A percentile compares a stretch with the other conserved stretches of the same genome.
Conservation (phyloP, 2,113 vertebrate species). For the Australoheros scitulus region DNA sequence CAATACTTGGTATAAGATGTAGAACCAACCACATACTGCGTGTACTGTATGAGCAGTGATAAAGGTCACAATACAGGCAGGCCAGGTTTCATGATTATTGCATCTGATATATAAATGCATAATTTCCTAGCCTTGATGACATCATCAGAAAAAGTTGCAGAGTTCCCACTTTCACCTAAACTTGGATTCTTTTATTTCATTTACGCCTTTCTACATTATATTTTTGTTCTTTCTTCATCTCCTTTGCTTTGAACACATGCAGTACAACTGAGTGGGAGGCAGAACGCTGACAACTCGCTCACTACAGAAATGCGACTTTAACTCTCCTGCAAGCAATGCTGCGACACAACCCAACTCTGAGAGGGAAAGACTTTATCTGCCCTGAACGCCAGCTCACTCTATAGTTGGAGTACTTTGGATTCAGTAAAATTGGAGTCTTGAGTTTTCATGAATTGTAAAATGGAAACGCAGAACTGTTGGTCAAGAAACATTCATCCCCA, state of each 20-base stretch:
- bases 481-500: background rate
- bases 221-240: background rate
- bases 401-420: background rate
- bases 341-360: background rate
- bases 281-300: constrained; percentile 1
- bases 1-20: background rate
- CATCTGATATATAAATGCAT: background rate
- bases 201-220: background rate
- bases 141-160: background rate
- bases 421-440: background rate
- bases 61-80: background rate
- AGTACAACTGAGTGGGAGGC: background rate
- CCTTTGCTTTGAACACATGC: background rate
- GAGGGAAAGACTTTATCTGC: background rate
- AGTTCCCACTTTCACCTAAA: background rate
- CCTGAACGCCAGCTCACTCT: background rate
- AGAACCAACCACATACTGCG: background rate
- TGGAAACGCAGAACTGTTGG: background rate
- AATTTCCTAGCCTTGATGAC: background rate
- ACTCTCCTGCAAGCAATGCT: constrained; percentile 13
- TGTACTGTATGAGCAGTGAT: background rate
- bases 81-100: background rate
- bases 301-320: background rate
- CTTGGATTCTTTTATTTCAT: background rate
- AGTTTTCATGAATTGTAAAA: background rate